Evolutionary conservation across 1,140 invertebrate species (phyloP).

Genomic region (Sinonovacula constricta): DNA sequence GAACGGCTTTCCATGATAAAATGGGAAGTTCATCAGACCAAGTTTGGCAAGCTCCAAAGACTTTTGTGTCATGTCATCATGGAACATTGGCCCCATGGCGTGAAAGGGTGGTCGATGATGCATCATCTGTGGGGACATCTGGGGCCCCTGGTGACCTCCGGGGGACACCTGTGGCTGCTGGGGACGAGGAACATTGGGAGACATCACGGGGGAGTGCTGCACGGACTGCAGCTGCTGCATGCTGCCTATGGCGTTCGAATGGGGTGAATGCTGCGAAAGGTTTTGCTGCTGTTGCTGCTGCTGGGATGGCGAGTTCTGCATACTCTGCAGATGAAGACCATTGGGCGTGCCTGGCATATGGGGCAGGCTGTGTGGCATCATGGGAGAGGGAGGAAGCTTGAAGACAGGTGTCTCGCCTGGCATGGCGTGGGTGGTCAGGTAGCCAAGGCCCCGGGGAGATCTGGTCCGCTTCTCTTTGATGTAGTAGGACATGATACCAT

Average conservation of each 20-base stretch:
- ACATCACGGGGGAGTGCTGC: conserved; percentile 44
- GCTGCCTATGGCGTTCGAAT: conserved; percentile 7
- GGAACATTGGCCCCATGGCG: conserved; percentile 32
- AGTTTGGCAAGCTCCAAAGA: conserved; percentile 46
- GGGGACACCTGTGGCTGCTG: conserved; percentile 43
- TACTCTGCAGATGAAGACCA: conserved; percentile 54
- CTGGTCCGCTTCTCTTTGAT: conserved; percentile 75
- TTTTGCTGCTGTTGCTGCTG: conserved; percentile 47
- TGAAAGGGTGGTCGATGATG: conserved; percentile 44
- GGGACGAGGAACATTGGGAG: conserved; percentile 40
- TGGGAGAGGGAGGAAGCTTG: conserved; percentile 60
- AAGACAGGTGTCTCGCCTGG: conserved; percentile 63
- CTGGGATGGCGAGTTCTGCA: conserved; percentile 39
- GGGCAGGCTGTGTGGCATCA: conserved; percentile 53
- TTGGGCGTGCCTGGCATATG: conserved; percentile 56
- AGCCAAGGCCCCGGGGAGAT: conserved; percentile 73
- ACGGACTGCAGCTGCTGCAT: conserved; percentile 1
- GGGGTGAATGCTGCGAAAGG: conserved; percentile 34
- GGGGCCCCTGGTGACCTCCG: conserved; percentile 43
- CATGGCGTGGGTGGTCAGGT: conserved; percentile 65
- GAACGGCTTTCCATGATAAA: conserved; percentile 31
- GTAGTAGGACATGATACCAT: conserved; percentile 76
- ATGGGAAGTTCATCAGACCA: conserved; percentile 41
- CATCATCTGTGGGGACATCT: conserved; percentile 55
- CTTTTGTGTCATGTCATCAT: conserved; percentile 30